phyloP scores from a whole-genome alignment of 2,113 vertebrate genomes.

The Lepus europaeus region DNA sequence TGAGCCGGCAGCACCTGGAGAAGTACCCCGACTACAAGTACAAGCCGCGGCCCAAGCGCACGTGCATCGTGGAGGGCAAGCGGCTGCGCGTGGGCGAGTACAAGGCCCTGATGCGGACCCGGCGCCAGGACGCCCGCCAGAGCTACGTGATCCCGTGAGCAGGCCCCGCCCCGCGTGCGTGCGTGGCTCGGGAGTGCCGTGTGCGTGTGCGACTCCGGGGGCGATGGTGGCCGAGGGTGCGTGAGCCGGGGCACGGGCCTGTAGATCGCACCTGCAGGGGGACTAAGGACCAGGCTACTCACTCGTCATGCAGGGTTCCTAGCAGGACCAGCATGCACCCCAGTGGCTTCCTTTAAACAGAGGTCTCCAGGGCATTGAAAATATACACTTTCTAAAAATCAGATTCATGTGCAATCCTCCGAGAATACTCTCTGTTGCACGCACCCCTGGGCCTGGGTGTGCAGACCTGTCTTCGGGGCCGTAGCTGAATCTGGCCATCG shows the following conservation, averaged over 20 bases:
- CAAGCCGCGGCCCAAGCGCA: constrained; percentile 97
- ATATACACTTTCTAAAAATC: neutral
- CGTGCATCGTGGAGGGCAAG: constrained; percentile 98
- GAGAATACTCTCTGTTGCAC: neutral
- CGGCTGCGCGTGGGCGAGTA: constrained; percentile 98
- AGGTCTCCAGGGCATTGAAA: neutral
- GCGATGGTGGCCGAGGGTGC: neutral
- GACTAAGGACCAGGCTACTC: neutral
- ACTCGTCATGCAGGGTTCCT: neutral
- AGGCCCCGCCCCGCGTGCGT: neutral
- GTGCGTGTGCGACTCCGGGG: neutral
- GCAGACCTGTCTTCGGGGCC: neutral
- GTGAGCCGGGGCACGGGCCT: neutral
- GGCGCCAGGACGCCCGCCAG: constrained; percentile 95
- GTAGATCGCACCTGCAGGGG: neutral
- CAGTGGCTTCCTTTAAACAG: neutral
- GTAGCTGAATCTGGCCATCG: neutral
- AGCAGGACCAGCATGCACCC: neutral
- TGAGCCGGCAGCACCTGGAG: constrained; percentile 98
- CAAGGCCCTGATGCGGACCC: constrained; percentile 98
- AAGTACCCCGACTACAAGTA: constrained; percentile 99
- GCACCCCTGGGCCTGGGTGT: neutral
- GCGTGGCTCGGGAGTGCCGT: neutral
- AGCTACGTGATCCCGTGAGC: constrained; percentile 93
- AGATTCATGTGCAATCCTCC: fast-evolving